phyloP scores from a whole-genome alignment of 1,140 invertebrate species.

The Drosophila orosa region DNA sequence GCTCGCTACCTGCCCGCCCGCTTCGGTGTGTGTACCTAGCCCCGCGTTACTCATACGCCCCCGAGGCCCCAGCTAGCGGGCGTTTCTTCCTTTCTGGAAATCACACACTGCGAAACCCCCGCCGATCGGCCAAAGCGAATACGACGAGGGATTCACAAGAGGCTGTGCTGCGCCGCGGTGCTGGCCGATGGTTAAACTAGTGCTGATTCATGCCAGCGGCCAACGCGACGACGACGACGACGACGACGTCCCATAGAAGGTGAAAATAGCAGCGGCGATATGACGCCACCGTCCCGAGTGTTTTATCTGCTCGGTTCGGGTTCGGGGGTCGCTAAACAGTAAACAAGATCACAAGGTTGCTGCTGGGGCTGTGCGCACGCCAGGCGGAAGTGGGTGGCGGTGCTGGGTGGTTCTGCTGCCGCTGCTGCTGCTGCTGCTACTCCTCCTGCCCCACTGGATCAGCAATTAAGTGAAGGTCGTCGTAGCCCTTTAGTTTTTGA shows the following conservation, averaged over 20 bases:
- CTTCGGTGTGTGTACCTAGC: conserved; percentile 17
- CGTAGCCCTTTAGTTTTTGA: conserved; percentile 53
- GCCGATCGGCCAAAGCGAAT: conserved; percentile 25
- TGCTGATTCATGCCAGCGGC: conserved; percentile 73
- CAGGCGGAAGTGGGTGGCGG: conserved; percentile 72
- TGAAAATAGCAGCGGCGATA: conserved; percentile 76
- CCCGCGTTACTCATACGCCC: conserved; percentile 72
- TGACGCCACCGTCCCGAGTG: conserved; percentile 72
- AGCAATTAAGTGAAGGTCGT: conserved; percentile 73
- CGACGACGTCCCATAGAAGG: conserved; percentile 76
- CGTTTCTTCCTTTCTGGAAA: conserved; percentile 78
- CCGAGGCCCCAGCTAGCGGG: conserved; percentile 29
- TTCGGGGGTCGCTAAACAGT: conserved; percentile 78
- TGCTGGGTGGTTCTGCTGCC: conserved; percentile 2
- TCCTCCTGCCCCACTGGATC: conserved; percentile 10
- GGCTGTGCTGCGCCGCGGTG: conserved; percentile 22
- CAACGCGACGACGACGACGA: conserved; percentile 62
- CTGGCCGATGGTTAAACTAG: conserved; percentile 15
- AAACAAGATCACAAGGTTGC: conserved; percentile 82
- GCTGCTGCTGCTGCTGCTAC: not conserved
- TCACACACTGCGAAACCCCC: conserved; percentile 66
- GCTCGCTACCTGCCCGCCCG: conserved; percentile 20
- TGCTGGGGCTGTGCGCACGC: conserved; percentile 60
- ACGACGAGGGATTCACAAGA: conserved; percentile 64
- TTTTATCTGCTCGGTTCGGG: conserved; percentile 26